Conservation (phyloP, 2,888 invertebrate species). For the Lottia gigantea region DNA sequence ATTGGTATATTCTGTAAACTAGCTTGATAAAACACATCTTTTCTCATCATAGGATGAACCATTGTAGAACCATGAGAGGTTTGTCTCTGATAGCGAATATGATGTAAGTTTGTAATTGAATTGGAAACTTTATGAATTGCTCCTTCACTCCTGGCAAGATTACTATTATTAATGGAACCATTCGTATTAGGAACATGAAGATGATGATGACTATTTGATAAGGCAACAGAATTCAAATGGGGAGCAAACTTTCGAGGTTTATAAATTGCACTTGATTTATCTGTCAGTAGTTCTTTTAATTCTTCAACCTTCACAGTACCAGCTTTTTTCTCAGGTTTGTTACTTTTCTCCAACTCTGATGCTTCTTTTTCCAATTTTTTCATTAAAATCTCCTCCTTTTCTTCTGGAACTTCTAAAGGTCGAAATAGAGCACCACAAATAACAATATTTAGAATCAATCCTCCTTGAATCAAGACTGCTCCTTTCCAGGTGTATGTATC, state of each 20-base stretch:
- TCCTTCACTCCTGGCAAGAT: conserved; percentile 37
- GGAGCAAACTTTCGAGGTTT: not conserved
- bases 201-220: conserved; percentile 7
- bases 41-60: conserved; percentile 73
- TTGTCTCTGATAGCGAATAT: conserved; percentile 15
- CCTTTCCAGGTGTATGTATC: conserved; percentile 85
- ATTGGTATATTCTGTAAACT: conserved; percentile 74
- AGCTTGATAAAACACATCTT: conserved; percentile 90
- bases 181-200: not conserved
- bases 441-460: conserved; percentile 86
- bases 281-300: conserved; percentile 3
- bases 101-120: conserved; percentile 19
- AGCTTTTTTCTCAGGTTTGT: not conserved
- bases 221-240: not conserved
- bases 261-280: not conserved
- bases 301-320: not conserved
- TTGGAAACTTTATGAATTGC: conserved; percentile 32
- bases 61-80: not conserved
- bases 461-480: conserved; percentile 85
- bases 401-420: conserved; percentile 82
- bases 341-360: conserved; percentile 5
- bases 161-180: not conserved
- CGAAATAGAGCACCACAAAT: conserved; percentile 91
- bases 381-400: not conserved
- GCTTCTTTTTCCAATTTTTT: conserved; percentile 13